Percentiles rank a stretch among this genome's conserved stretches.
Conservation (phyloP, 2,113 vertebrate genomes). For the Toxotes jaculatrix region DNA sequence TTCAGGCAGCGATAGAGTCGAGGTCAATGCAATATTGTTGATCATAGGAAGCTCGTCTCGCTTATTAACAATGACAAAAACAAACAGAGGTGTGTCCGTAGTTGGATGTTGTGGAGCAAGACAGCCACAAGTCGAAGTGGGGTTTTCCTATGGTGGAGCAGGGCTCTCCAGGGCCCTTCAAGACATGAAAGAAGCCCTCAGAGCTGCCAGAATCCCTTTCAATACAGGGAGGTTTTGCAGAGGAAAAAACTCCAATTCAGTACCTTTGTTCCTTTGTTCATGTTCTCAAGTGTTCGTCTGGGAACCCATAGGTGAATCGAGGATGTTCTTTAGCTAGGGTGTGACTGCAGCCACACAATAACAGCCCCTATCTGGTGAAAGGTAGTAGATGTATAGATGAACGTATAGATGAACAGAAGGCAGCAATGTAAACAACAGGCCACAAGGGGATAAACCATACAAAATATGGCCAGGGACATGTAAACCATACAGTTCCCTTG, state of each 20-base stretch:
- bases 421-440: slow-evolving; percentile 11
- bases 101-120: slow-evolving; percentile 58
- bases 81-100: slow-evolving; percentile 77
- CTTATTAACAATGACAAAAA: slow-evolving; percentile 83
- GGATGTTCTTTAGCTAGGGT: slow-evolving; percentile 53
- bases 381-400: slow-evolving; percentile 39
- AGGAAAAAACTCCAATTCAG: slow-evolving; percentile 50
- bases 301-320: slow-evolving; percentile 57
- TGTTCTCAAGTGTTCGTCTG: slow-evolving; percentile 71
- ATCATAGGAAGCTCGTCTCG: slow-evolving; percentile 83
- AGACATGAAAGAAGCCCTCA: slow-evolving; percentile 74
- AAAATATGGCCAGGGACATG: slow-evolving; percentile 18
- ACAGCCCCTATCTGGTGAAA: slow-evolving; percentile 29
- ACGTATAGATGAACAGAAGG: slow-evolving; percentile 23
- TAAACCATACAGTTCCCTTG: slow-evolving; percentile 41
- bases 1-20: slow-evolving; percentile 58
- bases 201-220: slow-evolving; percentile 78
- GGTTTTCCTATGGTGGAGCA: slow-evolving; percentile 70
- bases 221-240: slow-evolving; percentile 74
- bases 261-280: slow-evolving; percentile 82
- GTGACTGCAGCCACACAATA: slow-evolving; percentile 52
- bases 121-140: slow-evolving; percentile 77
- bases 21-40: slow-evolving; percentile 87
- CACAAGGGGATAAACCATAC: neutral
- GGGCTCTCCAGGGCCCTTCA: slow-evolving; percentile 55